Evolutionary conservation across 2,797 vertebrate species (phyloP).

Genomic region (Linurgus olivaceus): DNA sequence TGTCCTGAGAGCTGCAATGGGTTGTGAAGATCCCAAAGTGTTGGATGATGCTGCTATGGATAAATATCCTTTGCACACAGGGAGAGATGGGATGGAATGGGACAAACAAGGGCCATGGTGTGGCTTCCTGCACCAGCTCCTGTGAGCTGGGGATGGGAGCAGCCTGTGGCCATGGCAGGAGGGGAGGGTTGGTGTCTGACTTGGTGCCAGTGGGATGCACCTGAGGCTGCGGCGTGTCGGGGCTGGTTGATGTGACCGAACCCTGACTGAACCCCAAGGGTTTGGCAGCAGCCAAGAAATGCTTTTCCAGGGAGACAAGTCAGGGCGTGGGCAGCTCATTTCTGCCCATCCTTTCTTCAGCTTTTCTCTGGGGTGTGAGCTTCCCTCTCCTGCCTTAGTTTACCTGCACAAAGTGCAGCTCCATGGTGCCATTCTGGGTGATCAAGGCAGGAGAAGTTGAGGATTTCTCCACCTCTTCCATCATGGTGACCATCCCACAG

Average conservation of each 20-base stretch:
- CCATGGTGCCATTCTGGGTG: fast-evolving
- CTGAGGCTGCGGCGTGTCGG: fast-evolving
- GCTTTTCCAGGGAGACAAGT: not conserved
- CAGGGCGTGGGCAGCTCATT: not conserved
- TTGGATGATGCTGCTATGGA: not conserved
- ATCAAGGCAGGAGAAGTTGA: not conserved
- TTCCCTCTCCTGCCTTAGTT: not conserved
- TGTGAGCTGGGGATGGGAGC: fast-evolving
- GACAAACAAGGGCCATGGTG: fast-evolving
- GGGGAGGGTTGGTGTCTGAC: not conserved
- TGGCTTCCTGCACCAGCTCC: not conserved
- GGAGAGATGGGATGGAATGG: not conserved
- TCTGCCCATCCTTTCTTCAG: not conserved
- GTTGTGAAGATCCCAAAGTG: fast-evolving
- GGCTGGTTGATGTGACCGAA: not conserved
- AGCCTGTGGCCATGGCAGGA: not conserved
- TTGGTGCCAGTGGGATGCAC: fast-evolving
- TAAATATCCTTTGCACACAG: fast-evolving
- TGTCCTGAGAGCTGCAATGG: fast-evolving
- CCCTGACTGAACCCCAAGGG: not conserved
- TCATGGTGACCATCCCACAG: not conserved
- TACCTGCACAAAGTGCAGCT: not conserved
- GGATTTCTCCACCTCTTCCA: not conserved
- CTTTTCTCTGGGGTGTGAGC: not conserved
- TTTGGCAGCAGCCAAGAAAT: not conserved